Evolutionary conservation across 2,888 invertebrate genomes (phyloP), one percentile per base, ranked within the genome.

Genomic region (Callyntrura guangdongensis): DNA sequence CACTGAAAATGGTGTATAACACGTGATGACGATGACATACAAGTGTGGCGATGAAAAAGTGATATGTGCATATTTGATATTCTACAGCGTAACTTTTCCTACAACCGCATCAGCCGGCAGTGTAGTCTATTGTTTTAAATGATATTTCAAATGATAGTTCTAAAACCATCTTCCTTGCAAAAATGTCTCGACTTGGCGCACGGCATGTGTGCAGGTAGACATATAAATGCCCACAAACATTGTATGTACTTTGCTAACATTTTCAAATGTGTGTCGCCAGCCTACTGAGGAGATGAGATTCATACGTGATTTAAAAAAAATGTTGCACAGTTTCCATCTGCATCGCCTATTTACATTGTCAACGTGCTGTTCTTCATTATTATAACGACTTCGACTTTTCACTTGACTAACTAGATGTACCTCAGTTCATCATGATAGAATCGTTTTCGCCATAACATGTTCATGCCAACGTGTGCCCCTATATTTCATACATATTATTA

Each of bases 341-440:
- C 45, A 14, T 81, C 45, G 61, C 81, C 81, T 59, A 81, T 61
- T 81, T 81, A 81, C 81, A 61, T 22, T 81, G 81, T 59, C 81
- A 81, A 36, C 81, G 59, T 81, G 81, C 27, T 45, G 61, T 0
- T 36, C 27, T 5, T 74, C 45, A 47, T 47, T 11, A 45, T 74
- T n/a, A 79, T 56, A 25, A 53, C 56, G 79, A 61, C 59, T 56
- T 59, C 45, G 25, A 81, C 59, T 81, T 59, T 81, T 81, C 81
- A 45, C 81, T 77, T 81, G 45, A 12, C 59, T 61, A 20, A 27
- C 45, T 79, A 79, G 56, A 79, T 74, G 49, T 74, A 79, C 79
- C 79, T 79, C 27, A 17, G 56, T 20, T 8, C 36, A 69, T 69
- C 8, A 45, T 69, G 36, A 69, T 64, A 12, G 11, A 11, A 64